phyloP scores from a whole-genome alignment of 2,113 vertebrate genomes.

The Agelaius tricolor region DNA sequence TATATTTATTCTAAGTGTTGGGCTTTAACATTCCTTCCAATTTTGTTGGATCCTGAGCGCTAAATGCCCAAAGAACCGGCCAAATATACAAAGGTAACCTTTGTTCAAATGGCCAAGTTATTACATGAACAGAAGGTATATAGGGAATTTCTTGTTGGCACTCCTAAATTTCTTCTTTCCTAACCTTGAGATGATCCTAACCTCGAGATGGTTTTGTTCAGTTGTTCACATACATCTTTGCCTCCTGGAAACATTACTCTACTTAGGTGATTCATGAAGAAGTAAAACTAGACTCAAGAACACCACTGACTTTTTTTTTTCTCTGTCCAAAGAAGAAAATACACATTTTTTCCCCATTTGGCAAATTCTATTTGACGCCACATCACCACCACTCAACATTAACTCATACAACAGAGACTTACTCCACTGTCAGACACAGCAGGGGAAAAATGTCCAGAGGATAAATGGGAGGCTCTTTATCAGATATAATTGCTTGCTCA shows the following conservation, averaged over 20 bases:
- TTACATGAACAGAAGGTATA: conserved; percentile 34
- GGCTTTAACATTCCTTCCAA: conserved; percentile 55
- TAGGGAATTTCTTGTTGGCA: neutral
- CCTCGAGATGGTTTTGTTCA: conserved; percentile 10
- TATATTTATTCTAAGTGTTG: conserved; percentile 12
- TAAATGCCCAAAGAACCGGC: conserved; percentile 47
- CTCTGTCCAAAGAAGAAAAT: conserved; percentile 53
- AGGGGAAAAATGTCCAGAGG: conserved; percentile 12
- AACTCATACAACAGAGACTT: conserved; percentile 57
- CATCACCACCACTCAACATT: conserved; percentile 63
- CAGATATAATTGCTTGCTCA: conserved; percentile 63
- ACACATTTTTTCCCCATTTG: conserved; percentile 46
- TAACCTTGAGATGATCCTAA: conserved; percentile 33
- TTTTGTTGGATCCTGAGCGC: conserved; percentile 28
- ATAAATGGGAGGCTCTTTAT: conserved; percentile 52
- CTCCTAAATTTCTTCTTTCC: conserved; percentile 10
- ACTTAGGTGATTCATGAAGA: conserved; percentile 16
- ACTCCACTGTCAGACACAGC: conserved; percentile 59
- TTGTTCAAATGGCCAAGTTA: conserved; percentile 39
- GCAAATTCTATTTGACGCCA: conserved; percentile 64
- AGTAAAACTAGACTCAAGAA: conserved; percentile 46
- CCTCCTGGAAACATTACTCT: conserved; percentile 58
- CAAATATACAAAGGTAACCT: conserved; percentile 44
- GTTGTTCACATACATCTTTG: neutral
- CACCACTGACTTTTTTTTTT: conserved; percentile 21